Evolutionary conservation across 2,113 vertebrate species (phyloP).

Genomic region (Crotalus helleri): DNA sequence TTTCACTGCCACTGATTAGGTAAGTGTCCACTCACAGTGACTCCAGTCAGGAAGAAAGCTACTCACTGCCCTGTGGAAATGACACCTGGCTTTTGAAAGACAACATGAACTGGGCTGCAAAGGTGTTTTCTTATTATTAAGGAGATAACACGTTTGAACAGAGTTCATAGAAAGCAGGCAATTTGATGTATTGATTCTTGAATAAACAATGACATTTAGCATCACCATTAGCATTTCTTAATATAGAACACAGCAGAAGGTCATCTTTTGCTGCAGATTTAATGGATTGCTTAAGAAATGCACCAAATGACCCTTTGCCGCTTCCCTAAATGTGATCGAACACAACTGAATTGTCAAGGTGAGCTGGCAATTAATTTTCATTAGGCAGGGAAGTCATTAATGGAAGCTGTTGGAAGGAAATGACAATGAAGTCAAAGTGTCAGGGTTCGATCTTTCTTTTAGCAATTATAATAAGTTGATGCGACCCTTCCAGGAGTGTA

Average conservation of each 20-base stretch:
- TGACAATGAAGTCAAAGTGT: conserved; percentile 53
- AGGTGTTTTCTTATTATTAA: neutral
- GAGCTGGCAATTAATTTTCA: conserved; percentile 74
- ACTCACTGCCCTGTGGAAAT: neutral
- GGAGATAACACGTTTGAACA: conserved; percentile 28
- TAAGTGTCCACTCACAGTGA: neutral
- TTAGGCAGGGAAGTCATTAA: conserved; percentile 69
- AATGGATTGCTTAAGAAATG: conserved; percentile 72
- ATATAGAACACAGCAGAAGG: conserved; percentile 65
- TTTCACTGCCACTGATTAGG: neutral
- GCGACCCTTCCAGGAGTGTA: conserved; percentile 29
- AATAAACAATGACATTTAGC: conserved; percentile 64
- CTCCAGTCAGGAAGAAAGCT: neutral
- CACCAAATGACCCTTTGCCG: conserved; percentile 66
- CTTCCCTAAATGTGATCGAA: conserved; percentile 72
- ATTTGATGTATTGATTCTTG: conserved; percentile 64
- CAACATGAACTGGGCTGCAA: neutral
- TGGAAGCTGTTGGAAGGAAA: conserved; percentile 59
- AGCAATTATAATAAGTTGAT: conserved; percentile 56
- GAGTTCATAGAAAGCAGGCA: conserved; percentile 43
- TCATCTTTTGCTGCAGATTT: conserved; percentile 66
- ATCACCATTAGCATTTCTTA: conserved; percentile 64
- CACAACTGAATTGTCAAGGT: conserved; percentile 66
- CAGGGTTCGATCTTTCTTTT: conserved; percentile 54
- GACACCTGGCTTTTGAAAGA: neutral